Percentiles rank a stretch among this genome's conserved stretches.
phyloP scores from a whole-genome alignment of 2,113 vertebrate species.

The Tretioscincus oriximinensis region DNA sequence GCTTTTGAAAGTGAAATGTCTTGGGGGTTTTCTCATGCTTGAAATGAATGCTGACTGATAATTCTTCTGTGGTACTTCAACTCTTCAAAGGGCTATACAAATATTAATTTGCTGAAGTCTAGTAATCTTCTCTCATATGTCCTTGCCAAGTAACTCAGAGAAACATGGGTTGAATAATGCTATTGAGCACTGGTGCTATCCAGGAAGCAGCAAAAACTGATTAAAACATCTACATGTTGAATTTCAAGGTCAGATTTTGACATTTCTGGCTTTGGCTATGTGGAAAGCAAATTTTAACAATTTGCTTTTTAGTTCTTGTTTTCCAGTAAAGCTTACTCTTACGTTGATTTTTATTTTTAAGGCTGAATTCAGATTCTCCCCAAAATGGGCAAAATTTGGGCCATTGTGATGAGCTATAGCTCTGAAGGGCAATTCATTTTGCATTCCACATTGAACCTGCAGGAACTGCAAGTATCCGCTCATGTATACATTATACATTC shows the following conservation, averaged over 20 bases:
- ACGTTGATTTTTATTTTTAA: not conserved
- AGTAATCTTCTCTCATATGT: not conserved
- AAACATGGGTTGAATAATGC: not conserved
- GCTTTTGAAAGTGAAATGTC: not conserved
- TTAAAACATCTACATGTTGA: not conserved
- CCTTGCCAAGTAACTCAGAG: not conserved
- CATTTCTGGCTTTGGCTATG: not conserved
- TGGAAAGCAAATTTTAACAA: not conserved
- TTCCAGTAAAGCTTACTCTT: not conserved
- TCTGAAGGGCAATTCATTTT: no score
- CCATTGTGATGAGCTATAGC: no score
- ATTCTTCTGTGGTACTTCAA: constrained; percentile 2
- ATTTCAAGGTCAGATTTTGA: constrained; percentile 2
- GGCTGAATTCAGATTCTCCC: no score
- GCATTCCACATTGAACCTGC: no score
- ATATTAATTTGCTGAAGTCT: constrained; percentile 29
- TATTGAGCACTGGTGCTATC: not conserved
- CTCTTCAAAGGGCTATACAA: constrained; percentile 31
- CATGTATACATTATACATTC: no score
- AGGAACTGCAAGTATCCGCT: no score
- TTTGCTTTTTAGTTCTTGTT: no score
- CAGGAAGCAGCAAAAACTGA: not conserved
- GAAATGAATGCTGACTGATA: not conserved
- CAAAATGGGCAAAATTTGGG: not conserved
- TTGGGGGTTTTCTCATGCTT: not conserved